These are phyloP conservation scores for Oscheius sp. DNA, from an alignment of 2,888 invertebrate species.

Conservation along the genomic window DNA sequence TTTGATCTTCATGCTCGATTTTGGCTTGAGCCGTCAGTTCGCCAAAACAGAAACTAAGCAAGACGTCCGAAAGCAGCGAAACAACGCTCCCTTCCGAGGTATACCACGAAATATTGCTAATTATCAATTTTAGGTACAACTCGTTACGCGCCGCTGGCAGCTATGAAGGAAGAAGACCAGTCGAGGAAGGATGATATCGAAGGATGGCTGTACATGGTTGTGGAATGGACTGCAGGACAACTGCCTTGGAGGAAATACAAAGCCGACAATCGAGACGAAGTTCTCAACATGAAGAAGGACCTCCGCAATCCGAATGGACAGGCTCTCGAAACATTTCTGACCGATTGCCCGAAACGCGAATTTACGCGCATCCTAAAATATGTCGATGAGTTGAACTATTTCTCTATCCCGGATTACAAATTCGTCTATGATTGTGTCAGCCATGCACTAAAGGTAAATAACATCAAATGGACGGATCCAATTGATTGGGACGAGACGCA, in stretches of 20 bases:
- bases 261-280: conserved; percentile 57
- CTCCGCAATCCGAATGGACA: conserved; percentile 38
- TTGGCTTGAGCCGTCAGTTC: conserved; percentile 64
- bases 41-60: neutral
- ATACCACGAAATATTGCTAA: too few species aligned
- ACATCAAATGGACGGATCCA: conserved; percentile 54
- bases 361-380: conserved; percentile 54
- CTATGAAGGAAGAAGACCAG: conserved; percentile 58
- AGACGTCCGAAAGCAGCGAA: conserved; percentile 53
- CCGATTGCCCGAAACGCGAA: conserved; percentile 50
- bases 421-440: conserved; percentile 58
- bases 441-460: conserved; percentile 52
- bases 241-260: conserved; percentile 64
- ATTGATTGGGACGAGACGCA: conserved; percentile 61
- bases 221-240: conserved; percentile 64
- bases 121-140: too few species aligned
- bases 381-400: conserved; percentile 59
- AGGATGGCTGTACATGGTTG: conserved; percentile 67
- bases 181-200: conserved; percentile 67
- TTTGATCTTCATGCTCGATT: conserved; percentile 63
- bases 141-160: conserved; percentile 63
- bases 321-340: conserved; percentile 48
- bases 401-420: conserved; percentile 63
- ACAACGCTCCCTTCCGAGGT: conserved; percentile 63
- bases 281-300: conserved; percentile 57